Base-by-base conservation (phyloP, 2,888 invertebrate genomes). In the Limnephilus lunatus region DNA sequence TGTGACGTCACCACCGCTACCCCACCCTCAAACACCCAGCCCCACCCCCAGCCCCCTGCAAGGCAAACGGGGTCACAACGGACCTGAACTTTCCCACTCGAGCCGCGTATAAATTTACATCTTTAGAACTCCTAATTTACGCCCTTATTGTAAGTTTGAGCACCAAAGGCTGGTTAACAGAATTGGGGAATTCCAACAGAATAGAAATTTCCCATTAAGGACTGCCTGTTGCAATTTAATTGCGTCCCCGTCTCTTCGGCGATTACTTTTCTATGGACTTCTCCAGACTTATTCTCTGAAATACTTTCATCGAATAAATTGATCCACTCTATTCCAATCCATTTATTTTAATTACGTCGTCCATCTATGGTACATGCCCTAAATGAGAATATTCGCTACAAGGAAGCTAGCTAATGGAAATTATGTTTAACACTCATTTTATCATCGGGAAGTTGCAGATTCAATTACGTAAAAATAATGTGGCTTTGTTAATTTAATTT, bases 111-210 rank as follows among this genome's bases (percentile, higher is more conserved):
- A 90, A 92, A 92, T 92, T 92, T 90, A 92, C 92, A 92, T 92
- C 92, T 92, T 90, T 92, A 92, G 90, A 90, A 53, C 92, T 81
- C 68, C 90, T 44, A 86, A 92, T 90, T 92, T 92, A 90, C 92
- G 85, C 85, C 85, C 48, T 81, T 85, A 48, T 92, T 90, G 90
- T 92, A 90, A 92, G 85, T 89, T 80, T 39, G 35, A 81, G 44
- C 86, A 35, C n/a, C 83, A 32, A 25, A 25, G 86, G 44, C 86
- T 44, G 44, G 44, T 30, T 35, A 15, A 44, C 39, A 39, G 85
- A 25, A 85, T 32, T n/a, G 85, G 85, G 32, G 31, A 68, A 68
- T 68, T 30, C 35, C 2, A 19, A 83, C 25, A 39, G 83, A 83
- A 39, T 32, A 83, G 32, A 83, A 35, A 32, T 83, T 83, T 39